A percentile compares a stretch with the other conserved stretches of the same genome.
These are phyloP conservation scores for Miichthys miiuy DNA, from an alignment of 2,797 vertebrate genomes.

Conservation along the genomic window DNA sequence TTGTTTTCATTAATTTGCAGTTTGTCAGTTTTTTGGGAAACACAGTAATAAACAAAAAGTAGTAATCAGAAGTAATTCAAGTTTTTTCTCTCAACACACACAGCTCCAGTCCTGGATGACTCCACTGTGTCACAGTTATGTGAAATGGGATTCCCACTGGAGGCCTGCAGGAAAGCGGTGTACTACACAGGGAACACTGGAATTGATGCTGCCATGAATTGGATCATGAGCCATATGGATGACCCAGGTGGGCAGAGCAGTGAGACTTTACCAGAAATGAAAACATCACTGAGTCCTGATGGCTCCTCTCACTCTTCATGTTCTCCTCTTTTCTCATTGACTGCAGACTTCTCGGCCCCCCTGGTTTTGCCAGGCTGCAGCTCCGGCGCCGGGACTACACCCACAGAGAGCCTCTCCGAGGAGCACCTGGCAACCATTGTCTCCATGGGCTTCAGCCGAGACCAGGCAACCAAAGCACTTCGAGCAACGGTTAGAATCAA, in stretches of 20 bases:
- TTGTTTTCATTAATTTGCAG: slow-evolving; percentile 4
- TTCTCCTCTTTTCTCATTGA: slow-evolving; percentile 43
- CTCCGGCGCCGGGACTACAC: slow-evolving; percentile 86
- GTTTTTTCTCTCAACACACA: slow-evolving; percentile 29
- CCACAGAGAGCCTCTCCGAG: slow-evolving; percentile 91
- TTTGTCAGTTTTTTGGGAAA: neutral
- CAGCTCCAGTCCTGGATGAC: slow-evolving; percentile 97
- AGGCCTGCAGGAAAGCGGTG: slow-evolving; percentile 97
- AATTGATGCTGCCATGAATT: slow-evolving; percentile 97
- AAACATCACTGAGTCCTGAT: neutral
- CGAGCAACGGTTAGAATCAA: slow-evolving; percentile 91
- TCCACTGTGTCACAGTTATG: slow-evolving; percentile 96
- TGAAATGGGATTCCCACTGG: slow-evolving; percentile 98
- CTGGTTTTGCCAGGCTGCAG: slow-evolving; percentile 94
- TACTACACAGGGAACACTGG: slow-evolving; percentile 98
- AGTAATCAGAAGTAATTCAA: slow-evolving; percentile 48
- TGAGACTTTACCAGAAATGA: slow-evolving; percentile 1
- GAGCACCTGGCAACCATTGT: slow-evolving; percentile 97
- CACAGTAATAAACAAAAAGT: too few relatives aligned
- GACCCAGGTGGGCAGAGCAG: slow-evolving; percentile 90
- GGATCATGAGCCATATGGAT: slow-evolving; percentile 99
- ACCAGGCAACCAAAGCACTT: slow-evolving; percentile 96
- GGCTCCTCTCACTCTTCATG: neutral
- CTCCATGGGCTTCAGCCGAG: slow-evolving; percentile 98
- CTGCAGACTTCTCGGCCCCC: slow-evolving; percentile 94